A percentile compares a stretch with the other conserved stretches of the same genome.
Evolutionary conservation across 2,888 invertebrate species (phyloP).

Genomic region (Hirtodrosophila trivittata): DNA sequence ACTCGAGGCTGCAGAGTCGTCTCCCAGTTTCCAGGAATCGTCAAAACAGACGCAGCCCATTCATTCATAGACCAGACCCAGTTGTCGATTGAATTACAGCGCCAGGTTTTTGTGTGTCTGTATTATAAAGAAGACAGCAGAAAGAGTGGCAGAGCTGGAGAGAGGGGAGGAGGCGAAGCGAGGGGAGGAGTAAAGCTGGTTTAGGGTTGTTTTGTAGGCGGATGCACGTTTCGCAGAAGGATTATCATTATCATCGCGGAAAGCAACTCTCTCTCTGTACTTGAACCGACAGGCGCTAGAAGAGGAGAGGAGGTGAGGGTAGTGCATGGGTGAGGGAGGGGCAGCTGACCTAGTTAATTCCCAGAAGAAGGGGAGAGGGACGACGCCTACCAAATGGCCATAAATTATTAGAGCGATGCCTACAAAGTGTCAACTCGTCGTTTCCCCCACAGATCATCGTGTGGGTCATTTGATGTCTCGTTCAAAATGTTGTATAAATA

Average conservation of each 20-base stretch:
- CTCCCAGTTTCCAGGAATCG: conserved; percentile 42
- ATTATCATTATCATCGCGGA: conserved; percentile 36
- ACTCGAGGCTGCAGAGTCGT: not conserved
- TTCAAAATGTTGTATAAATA: conserved; percentile 45
- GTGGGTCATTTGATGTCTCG: conserved; percentile 52
- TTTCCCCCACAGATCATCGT: conserved; percentile 41
- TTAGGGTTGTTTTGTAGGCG: conserved; percentile 24
- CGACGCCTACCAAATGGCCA: conserved; percentile 34
- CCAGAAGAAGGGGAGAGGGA: conserved; percentile 34
- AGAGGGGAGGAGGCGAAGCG: not conserved
- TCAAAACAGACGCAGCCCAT: conserved; percentile 37
- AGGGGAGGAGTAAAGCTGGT: not conserved
- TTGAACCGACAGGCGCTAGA: not conserved
- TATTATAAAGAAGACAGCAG: no score
- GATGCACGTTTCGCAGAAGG: conserved; percentile 39
- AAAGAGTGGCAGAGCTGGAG: no score
- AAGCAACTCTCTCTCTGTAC: conserved; percentile 10
- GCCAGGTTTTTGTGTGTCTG: conserved; percentile 23
- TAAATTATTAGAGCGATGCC: conserved; percentile 49
- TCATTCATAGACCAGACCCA: conserved; percentile 62
- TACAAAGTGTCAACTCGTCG: conserved; percentile 49
- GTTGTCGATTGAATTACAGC: conserved; percentile 66
- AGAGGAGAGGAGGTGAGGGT: not conserved
- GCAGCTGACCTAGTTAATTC: conserved; percentile 57
- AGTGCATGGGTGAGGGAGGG: not conserved